phyloP scores from a whole-genome alignment of 1,140 invertebrate genomes.

The Sycophaga agraensis region DNA sequence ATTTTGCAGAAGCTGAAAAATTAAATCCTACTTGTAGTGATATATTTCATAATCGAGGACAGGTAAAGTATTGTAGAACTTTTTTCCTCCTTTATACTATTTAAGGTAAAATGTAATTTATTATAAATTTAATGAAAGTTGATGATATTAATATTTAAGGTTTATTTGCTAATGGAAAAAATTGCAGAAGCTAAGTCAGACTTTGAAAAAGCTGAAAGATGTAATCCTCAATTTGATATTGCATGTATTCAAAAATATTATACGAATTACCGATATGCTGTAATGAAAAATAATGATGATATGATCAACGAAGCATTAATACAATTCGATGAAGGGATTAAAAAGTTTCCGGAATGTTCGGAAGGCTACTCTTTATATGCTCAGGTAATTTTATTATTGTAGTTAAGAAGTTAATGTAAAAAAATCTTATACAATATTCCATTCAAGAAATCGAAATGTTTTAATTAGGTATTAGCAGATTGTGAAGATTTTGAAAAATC shows the following conservation, averaged over 20 bases:
- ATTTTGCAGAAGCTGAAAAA: constrained; percentile 75
- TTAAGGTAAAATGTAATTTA: too few species aligned
- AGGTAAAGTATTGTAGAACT: constrained; percentile 54
- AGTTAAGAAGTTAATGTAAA: not conserved
- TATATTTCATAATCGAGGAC: constrained; percentile 78
- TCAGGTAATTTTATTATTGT: constrained; percentile 61
- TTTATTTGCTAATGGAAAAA: constrained; percentile 79
- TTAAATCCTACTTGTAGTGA: constrained; percentile 80
- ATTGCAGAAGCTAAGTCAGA: constrained; percentile 77
- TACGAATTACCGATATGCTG: constrained; percentile 74
- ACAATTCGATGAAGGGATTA: constrained; percentile 73
- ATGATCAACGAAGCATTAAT: constrained; percentile 65
- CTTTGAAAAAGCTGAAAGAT: constrained; percentile 78
- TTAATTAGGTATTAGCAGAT: constrained; percentile 70
- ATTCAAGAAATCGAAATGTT: too few species aligned
- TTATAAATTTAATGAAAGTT: not conserved
- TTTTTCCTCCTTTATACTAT: too few species aligned
- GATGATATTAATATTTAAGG: constrained; percentile 55
- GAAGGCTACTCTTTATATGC: constrained; percentile 84
- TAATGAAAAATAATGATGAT: constrained; percentile 58
- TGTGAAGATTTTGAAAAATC: constrained; percentile 80
- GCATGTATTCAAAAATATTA: constrained; percentile 87
- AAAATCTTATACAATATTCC: too few species aligned
- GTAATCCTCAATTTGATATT: constrained; percentile 81
- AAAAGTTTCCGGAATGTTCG: constrained; percentile 78